Evolutionary conservation across 2,113 vertebrate genomes (phyloP), one percentile per base, ranked within the genome.

Genomic region (Pollimyrus isidori): DNA sequence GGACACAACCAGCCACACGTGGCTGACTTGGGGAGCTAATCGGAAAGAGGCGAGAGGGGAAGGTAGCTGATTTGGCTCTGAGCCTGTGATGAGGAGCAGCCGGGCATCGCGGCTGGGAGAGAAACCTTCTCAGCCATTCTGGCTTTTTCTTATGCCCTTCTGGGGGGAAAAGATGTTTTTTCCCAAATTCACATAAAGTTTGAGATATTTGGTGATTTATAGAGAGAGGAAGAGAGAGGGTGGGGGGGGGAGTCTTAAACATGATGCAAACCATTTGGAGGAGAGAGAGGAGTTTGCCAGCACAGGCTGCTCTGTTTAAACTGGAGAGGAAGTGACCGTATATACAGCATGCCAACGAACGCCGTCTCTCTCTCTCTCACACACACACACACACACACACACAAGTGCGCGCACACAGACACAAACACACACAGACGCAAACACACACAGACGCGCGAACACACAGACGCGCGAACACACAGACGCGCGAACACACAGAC

Each of bases 251-350:
- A n/a, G 96, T 95, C 95, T 97, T 96, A 97, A 97, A 97, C 96
- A 97, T 99, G 98, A 99, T 98, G 97, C 97, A 98, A 98, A 98
- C 98, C 98, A 98, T 99, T 99, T 99, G 98, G 97, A 99, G 97
- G 94, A 86, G 92, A 93, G 96, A 97, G 96, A 95, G 95, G 95
- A 96, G 96, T 93, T 96, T 98, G 98, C 98, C 98, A 99, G 97
- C 96, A 98, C 98, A 99, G 98, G 97, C 98, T 98, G 98, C 96
- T 97, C 97, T 98, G 97, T 98, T 98, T 98, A 99, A 98, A 98
- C 97, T 98, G 97, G 97, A 97, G 97, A 99, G 98, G 98, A 99
- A 99, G 97, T 98, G 97, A 98, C 97, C 97, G 95, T 98, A 97
- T 98, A 97, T 96, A 97, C 97, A 97, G 97, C 98, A 97, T 99